Conservation (phyloP, 1,140 invertebrate species). For the Aphidius ervi region DNA sequence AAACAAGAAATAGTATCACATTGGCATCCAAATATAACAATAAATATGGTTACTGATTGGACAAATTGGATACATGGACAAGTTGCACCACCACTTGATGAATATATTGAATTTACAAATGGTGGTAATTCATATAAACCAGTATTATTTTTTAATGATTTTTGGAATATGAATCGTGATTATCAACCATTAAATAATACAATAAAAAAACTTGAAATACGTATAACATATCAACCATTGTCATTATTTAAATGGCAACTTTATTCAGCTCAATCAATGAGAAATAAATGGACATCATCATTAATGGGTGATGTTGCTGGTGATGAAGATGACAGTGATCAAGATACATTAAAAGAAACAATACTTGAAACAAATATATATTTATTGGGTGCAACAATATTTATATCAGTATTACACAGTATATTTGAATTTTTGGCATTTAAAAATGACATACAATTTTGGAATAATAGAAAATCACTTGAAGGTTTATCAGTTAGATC, state of each 20-base stretch:
- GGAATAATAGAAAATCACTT: slow-evolving; percentile 94
- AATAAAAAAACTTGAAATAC: slow-evolving; percentile 64
- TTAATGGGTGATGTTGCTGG: slow-evolving; percentile 45
- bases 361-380: slow-evolving; percentile 96
- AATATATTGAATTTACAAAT: slow-evolving; percentile 87
- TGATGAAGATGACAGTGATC: slow-evolving; percentile 82
- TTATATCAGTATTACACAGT: slow-evolving; percentile 92
- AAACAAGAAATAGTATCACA: slow-evolving; percentile 90
- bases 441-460: slow-evolving; percentile 99
- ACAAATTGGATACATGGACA: slow-evolving; percentile 87
- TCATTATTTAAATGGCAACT: slow-evolving; percentile 97
- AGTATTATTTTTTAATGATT: slow-evolving; percentile 94
- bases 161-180: slow-evolving; percentile 97
- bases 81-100: slow-evolving; percentile 87
- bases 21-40: slow-evolving; percentile 98
- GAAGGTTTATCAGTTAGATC: slow-evolving; percentile 97
- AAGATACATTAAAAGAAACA: slow-evolving; percentile 96
- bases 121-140: slow-evolving; percentile 85
- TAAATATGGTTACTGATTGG: slow-evolving; percentile 93
- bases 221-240: slow-evolving; percentile 88
- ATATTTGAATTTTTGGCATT: slow-evolving; percentile 98
- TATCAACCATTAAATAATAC: slow-evolving; percentile 93
- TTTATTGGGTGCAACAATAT: slow-evolving; percentile 85
- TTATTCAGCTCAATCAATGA: slow-evolving; percentile 92
- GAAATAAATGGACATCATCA: slow-evolving; percentile 66